These are phyloP conservation scores for Aradophagus sp. DNA, from an alignment of 1,140 invertebrate species.

Conservation along the genomic window DNA sequence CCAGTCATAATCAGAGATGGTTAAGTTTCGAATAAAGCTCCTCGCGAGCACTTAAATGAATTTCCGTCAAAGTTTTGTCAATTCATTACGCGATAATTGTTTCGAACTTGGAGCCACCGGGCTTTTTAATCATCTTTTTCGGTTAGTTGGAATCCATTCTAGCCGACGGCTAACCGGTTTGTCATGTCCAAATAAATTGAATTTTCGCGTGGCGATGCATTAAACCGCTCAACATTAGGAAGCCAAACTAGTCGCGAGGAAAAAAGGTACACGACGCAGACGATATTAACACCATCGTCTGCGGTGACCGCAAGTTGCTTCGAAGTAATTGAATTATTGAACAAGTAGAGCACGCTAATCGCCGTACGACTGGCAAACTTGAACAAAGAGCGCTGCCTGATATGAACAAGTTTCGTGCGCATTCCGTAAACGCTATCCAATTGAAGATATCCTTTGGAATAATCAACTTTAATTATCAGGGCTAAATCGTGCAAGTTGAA, in stretches of 20 bases:
- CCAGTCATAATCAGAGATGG: slow-evolving; percentile 33
- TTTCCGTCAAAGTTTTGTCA: slow-evolving; percentile 33
- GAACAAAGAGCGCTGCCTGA: slow-evolving; percentile 17
- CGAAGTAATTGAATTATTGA: slow-evolving; percentile 53
- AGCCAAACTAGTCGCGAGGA: slow-evolving; percentile 43
- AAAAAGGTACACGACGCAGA: slow-evolving; percentile 29
- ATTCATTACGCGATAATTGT: slow-evolving; percentile 34
- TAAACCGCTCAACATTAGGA: slow-evolving; percentile 47
- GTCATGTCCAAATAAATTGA: slow-evolving; percentile 48
- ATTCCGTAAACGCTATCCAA: slow-evolving; percentile 15
- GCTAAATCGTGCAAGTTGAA: slow-evolving; percentile 21
- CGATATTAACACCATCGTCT: slow-evolving; percentile 49
- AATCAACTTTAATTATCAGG: slow-evolving; percentile 26
- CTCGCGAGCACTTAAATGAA: slow-evolving; percentile 18
- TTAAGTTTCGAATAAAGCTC: slow-evolving; percentile 28
- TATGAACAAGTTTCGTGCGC: slow-evolving; percentile 26
- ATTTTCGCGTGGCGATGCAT: slow-evolving; percentile 29
- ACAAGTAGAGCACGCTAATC: slow-evolving; percentile 55
- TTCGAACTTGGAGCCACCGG: slow-evolving; percentile 1
- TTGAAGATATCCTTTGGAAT: slow-evolving; percentile 28
- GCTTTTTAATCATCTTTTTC: slow-evolving; percentile 30
- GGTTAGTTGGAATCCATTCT: slow-evolving; percentile 25
- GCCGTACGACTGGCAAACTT: slow-evolving; percentile 28
- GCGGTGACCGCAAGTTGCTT: slow-evolving; percentile 48
- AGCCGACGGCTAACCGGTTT: slow-evolving; percentile 48